Evolutionary conservation across 2,797 vertebrate species (phyloP), one percentile per base, ranked within the genome.

Genomic region (Crypturellus tataupa): DNA sequence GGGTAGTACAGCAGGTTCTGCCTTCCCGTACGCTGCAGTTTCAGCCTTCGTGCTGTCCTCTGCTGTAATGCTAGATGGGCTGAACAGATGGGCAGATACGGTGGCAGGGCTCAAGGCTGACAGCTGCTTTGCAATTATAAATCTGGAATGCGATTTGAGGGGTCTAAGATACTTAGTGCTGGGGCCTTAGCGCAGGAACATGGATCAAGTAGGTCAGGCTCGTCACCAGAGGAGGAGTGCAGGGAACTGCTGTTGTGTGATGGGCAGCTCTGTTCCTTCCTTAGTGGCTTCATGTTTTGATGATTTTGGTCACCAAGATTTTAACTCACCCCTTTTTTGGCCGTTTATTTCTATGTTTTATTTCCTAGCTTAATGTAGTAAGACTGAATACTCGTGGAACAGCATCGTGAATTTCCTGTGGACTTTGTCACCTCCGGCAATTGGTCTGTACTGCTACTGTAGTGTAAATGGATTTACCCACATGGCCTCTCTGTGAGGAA

Each of bases 101-200:
- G 78, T 46, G 90, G 84, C 95, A 91, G 90, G 85, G 95, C 94
- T 95, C 89, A 73, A 80, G 70, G 77, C 87, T 87, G 93, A 97
- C 96, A 96, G 96, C 96, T 96, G 95, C 95, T 95, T 83, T 79
- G 95, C 95, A 94, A 63, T 95, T 94, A 62, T 94, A 96, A 97
- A 95, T 94, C 96, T 94, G 95, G 96, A 97, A 97, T 97, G 96
- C 85, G 95, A 97, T 97, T 93, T 96, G 89, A 95, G 84, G 87
- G 88, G 93, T 94, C 95, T 93, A 93, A 96, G 95, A 46, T 87
- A 95, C 93, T 96, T 93, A 89, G 64, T 82, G 73, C 77, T 51
- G 85, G 71, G 33, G 87, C 90, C 94, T 90, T 59, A 85, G 84
- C 77, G 87, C 53, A 80, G 87, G 83, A 94, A 42, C 68, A 20